A percentile compares a stretch with the other conserved stretches of the same genome.
These are phyloP conservation scores for Typhlichthys eigenmanni DNA, from an alignment of 2,797 vertebrate species.

Conservation along the genomic window DNA sequence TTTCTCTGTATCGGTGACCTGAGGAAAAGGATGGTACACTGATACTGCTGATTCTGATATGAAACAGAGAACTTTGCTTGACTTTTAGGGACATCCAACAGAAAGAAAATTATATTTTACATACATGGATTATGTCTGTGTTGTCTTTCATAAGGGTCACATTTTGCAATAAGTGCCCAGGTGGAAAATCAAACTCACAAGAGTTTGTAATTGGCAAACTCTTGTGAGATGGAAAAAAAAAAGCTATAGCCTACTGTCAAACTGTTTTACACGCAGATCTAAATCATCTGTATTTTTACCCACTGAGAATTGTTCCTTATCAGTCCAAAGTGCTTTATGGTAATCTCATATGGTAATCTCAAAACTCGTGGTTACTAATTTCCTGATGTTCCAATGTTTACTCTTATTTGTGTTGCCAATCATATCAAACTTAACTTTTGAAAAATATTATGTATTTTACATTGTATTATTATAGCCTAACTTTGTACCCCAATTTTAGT, in stretches of 20 bases:
- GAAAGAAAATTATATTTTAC: neutral
- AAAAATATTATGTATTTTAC: neutral
- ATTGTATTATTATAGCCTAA: too few species aligned
- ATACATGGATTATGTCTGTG: too few species aligned
- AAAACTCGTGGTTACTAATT: neutral
- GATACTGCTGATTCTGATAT: conserved; percentile 4
- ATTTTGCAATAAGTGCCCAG: too few species aligned
- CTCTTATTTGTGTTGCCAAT: neutral
- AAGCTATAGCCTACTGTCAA: neutral
- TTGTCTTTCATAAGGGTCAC: too few species aligned
- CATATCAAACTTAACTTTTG: neutral
- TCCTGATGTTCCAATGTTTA: neutral
- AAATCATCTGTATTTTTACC: neutral
- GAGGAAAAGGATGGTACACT: neutral
- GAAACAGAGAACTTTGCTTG: neutral
- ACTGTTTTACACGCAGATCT: neutral
- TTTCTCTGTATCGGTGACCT: neutral
- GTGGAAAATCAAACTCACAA: too few species aligned
- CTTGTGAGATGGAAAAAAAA: neutral
- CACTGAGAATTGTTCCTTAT: conserved; percentile 4
- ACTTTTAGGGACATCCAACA: neutral
- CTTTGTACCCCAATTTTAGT: too few species aligned
- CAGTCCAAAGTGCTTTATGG: neutral
- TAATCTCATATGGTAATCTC: neutral
- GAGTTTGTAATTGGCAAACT: neutral